Evolutionary conservation across 35 echinoderm and acorn worm genomes (phyloP).

Genomic region (Heliocidaris erythrogramma): DNA sequence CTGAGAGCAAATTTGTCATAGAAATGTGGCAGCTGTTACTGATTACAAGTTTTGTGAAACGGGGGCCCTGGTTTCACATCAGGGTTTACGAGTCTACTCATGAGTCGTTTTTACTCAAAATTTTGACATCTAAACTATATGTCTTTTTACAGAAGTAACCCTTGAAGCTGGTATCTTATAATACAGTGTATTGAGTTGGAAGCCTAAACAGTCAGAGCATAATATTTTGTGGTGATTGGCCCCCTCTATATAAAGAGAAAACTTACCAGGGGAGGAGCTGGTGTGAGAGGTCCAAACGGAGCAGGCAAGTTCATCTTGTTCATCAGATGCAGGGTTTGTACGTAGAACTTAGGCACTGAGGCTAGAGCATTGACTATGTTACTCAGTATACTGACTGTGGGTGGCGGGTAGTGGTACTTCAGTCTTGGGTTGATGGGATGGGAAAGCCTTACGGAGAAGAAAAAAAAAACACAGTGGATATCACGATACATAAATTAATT

Average conservation of each 20-base stretch:
- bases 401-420: constrained; percentile 80
- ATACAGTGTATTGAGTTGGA: too few species aligned
- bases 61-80: too few species aligned
- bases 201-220: background rate
- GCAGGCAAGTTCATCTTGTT: constrained; percentile 98
- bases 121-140: too few species aligned
- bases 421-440: constrained; percentile 79
- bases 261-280: constrained; percentile 81
- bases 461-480: background rate
- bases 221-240: background rate
- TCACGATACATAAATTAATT: background rate
- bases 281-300: constrained; percentile 78
- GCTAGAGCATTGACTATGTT: constrained; percentile 90
- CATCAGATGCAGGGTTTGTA: constrained; percentile 90
- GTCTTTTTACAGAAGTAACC: too few species aligned
- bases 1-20: too few species aligned
- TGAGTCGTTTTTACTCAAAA: too few species aligned
- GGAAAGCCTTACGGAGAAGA: constrained; percentile 53
- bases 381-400: constrained; percentile 69
- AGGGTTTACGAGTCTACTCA: too few species aligned
- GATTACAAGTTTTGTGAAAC: too few species aligned
- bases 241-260: background rate
- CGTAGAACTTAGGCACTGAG: constrained; percentile 85
- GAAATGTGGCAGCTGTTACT: too few species aligned
- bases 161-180: too few species aligned